A percentile compares a stretch with the other conserved stretches of the same genome.
Evolutionary conservation across 2,797 vertebrate genomes (phyloP).

Genomic region (Knipowitschia caucasica): DNA sequence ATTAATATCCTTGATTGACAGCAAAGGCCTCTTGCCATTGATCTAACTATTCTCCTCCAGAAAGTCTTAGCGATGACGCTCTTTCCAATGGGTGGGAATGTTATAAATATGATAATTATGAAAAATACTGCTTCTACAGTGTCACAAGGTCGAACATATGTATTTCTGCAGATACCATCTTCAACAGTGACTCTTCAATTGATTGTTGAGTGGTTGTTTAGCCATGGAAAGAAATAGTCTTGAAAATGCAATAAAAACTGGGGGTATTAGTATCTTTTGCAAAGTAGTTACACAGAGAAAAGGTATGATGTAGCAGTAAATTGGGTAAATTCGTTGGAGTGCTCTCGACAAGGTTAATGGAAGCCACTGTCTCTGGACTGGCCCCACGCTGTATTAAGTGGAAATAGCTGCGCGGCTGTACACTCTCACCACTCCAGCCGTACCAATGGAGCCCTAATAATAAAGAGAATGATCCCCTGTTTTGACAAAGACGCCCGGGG

Average conservation of each 20-base stretch:
- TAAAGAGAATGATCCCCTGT: conserved; percentile 69
- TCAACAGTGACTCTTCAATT: no score
- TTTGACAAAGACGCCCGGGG: conserved; percentile 68
- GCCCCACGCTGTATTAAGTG: conserved; percentile 66
- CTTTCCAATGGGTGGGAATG: no score
- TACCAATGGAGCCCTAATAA: conserved; percentile 65
- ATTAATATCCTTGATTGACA: no score
- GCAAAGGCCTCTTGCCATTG: no score
- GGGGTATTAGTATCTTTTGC: not conserved
- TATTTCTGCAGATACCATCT: no score
- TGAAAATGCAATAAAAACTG: not conserved
- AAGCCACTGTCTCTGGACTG: conserved; percentile 67
- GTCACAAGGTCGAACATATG: no score
- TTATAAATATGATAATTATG: no score
- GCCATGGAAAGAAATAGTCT: no score
- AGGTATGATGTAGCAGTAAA: conserved; percentile 62
- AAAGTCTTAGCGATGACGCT: no score
- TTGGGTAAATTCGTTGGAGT: conserved; percentile 70
- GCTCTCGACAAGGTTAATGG: conserved; percentile 77
- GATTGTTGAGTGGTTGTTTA: no score
- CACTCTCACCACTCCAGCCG: conserved; percentile 64
- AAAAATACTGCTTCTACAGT: no score
- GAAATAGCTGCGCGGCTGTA: conserved; percentile 64
- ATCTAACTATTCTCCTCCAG: no score
- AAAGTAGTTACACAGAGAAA: conserved; percentile 40